Base-by-base conservation (phyloP, 2,113 vertebrate genomes). In the Poicephalus meyeri region DNA sequence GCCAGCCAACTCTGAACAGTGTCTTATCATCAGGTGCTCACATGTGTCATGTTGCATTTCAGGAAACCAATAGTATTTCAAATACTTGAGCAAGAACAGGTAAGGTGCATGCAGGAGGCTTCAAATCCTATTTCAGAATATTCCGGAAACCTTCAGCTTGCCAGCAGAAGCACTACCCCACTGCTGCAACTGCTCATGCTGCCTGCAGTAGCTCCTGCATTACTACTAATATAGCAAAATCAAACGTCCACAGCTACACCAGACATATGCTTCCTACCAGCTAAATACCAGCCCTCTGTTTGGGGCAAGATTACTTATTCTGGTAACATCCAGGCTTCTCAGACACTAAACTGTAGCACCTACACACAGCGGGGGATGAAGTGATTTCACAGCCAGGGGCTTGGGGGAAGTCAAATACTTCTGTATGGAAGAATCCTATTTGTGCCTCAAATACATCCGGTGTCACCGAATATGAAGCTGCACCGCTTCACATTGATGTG, bases 241-340 rank as follows among this genome's bases (percentile, higher is more conserved):
- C 28, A 4, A 39, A 58, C 0, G 0, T 25, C 31, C 42, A 55
- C 37, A 7, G 55, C n/a, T 24, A 0, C 2, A 7, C 28, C 31
- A 44, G 46, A 44, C 2, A 1, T 5, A 49, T 55, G 50, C 46
- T 16, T 47, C 63, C 70, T 39, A 1, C 63, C 16, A 3, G 2
- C 70, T 11, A 6, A 11, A 4, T 25, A 25, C 5, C 35, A 10
- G 50, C 29, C 28, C 46, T 25, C 52, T 4, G 21, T 3, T 26
- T 26, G 49, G 2, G 28, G 25, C 4, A 24, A 9, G 35, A 4
- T 35, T 23, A 35, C 56, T 58, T 20, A 25, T 37, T 41, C n/a
- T 17, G 29, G 41, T 23, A 23, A 7, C 19, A 7, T 1, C 46
- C 47, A 25, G 66, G 44, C 26, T 63, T 11, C 47, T 50, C 63